Evolutionary conservation across 2,113 vertebrate genomes (phyloP), one percentile per base, ranked within the genome.

Genomic region (Synodontis membranacea): DNA sequence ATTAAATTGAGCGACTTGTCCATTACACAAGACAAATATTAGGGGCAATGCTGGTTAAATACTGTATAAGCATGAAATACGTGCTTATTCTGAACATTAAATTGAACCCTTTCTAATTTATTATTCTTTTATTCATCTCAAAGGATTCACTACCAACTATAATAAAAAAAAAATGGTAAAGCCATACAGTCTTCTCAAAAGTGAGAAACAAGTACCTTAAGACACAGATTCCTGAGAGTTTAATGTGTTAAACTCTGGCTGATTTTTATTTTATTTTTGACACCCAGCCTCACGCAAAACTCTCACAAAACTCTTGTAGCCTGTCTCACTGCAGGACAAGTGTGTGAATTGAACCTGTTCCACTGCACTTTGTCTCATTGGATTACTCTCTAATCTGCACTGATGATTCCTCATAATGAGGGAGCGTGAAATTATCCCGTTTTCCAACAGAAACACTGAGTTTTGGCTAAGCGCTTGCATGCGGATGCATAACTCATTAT

Each of bases 321-420:
- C 34, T 28, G 31, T 9, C 34, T 58, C 1, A 28, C 44, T 46
- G 17, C 39, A 44, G 28, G 34, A 39, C 34, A 58, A 60, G 28
- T 15, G 74, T 62, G 39, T 37, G 39, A 78, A 74, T 86, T 76
- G 7, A 64, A 31, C 83, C 23, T 46, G 42, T 68, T 52, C 37
- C 70, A 68, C 68, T 37, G 39, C 70, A 70, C 21, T 21, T 54
- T 56, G 58, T 64, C 56, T 50, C 44, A 66, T 8, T 85, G 58
- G 31, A 80, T 70, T 39, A 52, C 5, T 39, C 23, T 79, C 58
- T 85, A 85, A 64, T 52, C 56, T 85, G 25, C 28, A 85, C 21
- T 37, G 14, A 79, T 56, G 54, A 56, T 31, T 39, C 72, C 56
- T 78, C 11, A 78, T 37, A 50, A 78, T 31, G 44, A 83, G 11